Evolutionary conservation across 2,113 vertebrate genomes (phyloP), one percentile per base, ranked within the genome.

Genomic region (Vanacampus margaritifer): DNA sequence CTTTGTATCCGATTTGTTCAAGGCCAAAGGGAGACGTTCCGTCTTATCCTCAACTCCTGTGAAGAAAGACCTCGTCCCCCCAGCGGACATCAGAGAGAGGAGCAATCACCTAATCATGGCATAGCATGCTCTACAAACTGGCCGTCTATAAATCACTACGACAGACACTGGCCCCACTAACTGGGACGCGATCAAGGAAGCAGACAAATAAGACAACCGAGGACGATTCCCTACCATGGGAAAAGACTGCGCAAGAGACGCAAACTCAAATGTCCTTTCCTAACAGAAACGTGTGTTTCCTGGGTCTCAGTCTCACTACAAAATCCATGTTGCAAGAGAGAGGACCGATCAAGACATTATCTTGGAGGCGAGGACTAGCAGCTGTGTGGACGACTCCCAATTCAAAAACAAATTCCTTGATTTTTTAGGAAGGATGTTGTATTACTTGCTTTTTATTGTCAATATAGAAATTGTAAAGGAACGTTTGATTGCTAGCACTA

Each of bases 1-100:
- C 72, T 91, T 79, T 35, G 89, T 90, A 35, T 92, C 91, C 2
- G 86, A 92, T 72, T 74, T 92, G 75, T 90, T 92, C 64, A 87
- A 78, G 56, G 61, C 75, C 64, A 90, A 83, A 80, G 86, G 83
- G 19, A 79, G 91, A 65, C 81, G 84, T 7, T 81, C 79, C 1
- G 63, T 60, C 4, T 21, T 81, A 0, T 59, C 67, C 1, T 67
- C 80, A 1, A 72, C 83, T 5, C 83, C 84, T 1, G 82, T 89
- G 61, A 90, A 85, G 79, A 90, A 86, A 75, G 89, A 91, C 1
- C 83, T 87, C 1, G 65, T 87, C n/a, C 85, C 88, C 1, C 19
- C 80, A 0, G 79, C 69, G 17, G 91, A 91, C 83, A 81, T 87
- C 71, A 81, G 86, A 70, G 85, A 90, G 37, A 75, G 89, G 16